Conservation (phyloP, 2,888 invertebrate species). For the Scotopteryx bipunctaria region DNA sequence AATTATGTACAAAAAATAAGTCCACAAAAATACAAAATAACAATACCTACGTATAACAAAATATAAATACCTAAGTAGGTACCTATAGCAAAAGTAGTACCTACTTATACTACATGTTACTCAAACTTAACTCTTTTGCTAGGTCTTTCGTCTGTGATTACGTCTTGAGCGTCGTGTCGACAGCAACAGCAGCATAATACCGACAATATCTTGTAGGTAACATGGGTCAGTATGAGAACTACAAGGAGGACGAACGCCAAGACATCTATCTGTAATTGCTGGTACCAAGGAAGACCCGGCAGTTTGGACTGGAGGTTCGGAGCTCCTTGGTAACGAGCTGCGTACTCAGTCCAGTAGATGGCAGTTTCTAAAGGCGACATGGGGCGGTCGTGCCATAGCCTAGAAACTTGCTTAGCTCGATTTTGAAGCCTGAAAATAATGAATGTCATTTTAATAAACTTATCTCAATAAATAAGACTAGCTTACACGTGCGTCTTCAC, state of each 20-base stretch:
- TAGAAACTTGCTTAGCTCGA: conserved; percentile 70
- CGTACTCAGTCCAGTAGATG: conserved; percentile 84
- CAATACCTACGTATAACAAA: too few relatives aligned
- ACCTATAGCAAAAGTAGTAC: neutral
- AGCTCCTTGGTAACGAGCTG: conserved; percentile 73
- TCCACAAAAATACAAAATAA: too few relatives aligned
- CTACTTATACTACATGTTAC: conserved; percentile 38
- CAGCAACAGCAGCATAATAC: conserved; percentile 67
- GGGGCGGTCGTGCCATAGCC: conserved; percentile 80
- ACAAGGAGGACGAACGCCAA: conserved; percentile 65
- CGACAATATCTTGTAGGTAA: conserved; percentile 62
- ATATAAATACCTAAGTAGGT: too few relatives aligned
- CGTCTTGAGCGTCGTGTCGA: conserved; percentile 45
- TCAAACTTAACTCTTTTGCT: conserved; percentile 75
- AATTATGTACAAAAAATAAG: too few relatives aligned
- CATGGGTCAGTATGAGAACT: conserved; percentile 59
- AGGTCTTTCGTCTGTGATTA: conserved; percentile 53
- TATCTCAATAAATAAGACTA: too few relatives aligned
- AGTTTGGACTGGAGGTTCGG: conserved; percentile 67
- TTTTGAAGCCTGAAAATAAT: conserved; percentile 58
- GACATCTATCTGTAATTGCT: conserved; percentile 72
- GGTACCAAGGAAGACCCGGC: conserved; percentile 63
- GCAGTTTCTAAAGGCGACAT: conserved; percentile 79
- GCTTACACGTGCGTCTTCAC: too few relatives aligned
- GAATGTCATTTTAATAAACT: too few relatives aligned